Percentiles rank a stretch among this genome's conserved stretches.
These are phyloP conservation scores for Suillia variegata DNA, from an alignment of 2,888 invertebrate genomes.

Conservation along the genomic window DNA sequence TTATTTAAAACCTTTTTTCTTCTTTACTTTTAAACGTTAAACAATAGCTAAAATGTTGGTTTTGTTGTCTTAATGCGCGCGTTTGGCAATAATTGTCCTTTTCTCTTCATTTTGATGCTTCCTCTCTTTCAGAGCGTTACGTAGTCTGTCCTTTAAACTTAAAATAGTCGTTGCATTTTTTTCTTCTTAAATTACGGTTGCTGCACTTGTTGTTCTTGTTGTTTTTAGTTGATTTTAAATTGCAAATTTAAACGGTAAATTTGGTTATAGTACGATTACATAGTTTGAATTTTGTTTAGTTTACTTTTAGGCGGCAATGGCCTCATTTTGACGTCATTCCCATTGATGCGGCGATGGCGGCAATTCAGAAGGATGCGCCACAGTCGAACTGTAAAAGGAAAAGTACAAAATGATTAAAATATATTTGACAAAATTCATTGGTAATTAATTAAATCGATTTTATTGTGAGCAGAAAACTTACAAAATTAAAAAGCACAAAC, in stretches of 20 bases:
- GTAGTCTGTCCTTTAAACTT: conserved; percentile 18
- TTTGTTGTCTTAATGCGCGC: background rate
- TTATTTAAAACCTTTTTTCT: background rate
- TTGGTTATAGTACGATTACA: conserved; percentile 11
- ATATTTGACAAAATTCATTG: conserved; percentile 1
- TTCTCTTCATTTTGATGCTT: background rate
- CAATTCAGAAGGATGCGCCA: conserved; percentile 97
- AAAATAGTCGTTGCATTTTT: conserved; percentile 29
- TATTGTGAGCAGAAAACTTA: background rate
- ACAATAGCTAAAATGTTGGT: conserved; percentile 7
- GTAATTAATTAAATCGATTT: background rate
- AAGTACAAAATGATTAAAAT: conserved; percentile 15
- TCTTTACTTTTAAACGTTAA: conserved; percentile 19
- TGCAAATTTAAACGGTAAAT: background rate
- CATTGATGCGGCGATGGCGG: conserved; percentile 98
- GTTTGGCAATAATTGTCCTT: conserved; percentile 2
- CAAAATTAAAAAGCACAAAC: background rate
- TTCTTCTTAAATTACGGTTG: background rate
- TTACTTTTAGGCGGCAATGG: conserved; percentile 62
- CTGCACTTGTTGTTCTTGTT: conserved; percentile 10
- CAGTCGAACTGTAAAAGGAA: conserved; percentile 77
- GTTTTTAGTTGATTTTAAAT: conserved; percentile 3
- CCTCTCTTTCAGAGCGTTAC: background rate
- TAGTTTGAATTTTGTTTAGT: conserved; percentile 28
- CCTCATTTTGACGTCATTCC: conserved; percentile 79